phyloP scores from a whole-genome alignment of 2,888 invertebrate genomes.

The Clepsis dumicolana region DNA sequence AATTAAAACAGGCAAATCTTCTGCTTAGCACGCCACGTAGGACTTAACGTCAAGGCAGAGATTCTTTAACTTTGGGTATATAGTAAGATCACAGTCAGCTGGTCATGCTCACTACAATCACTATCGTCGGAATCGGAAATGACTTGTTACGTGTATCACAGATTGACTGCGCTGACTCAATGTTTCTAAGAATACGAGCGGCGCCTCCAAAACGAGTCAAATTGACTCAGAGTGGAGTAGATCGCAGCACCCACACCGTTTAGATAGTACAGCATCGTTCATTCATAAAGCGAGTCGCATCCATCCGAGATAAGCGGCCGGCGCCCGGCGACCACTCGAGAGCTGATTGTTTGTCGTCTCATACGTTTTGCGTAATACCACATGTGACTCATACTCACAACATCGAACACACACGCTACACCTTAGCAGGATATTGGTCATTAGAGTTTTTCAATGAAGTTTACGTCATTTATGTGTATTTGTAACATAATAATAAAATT shows the following conservation, averaged over 20 bases:
- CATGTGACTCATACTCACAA: constrained; percentile 43
- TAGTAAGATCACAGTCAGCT: not conserved
- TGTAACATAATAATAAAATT: constrained; percentile 22
- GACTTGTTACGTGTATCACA: constrained; percentile 52
- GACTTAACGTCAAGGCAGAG: not conserved
- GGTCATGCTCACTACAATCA: constrained; percentile 14
- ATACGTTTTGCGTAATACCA: constrained; percentile 62
- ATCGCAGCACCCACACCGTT: constrained; percentile 51
- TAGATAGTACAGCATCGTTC: constrained; percentile 62
- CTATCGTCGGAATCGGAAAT: constrained; percentile 65
- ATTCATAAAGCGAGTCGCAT: constrained; percentile 72
- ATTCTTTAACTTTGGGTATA: not conserved
- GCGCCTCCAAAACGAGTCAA: constrained; percentile 59
- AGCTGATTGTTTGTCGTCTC: constrained; percentile 60
- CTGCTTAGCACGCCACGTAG: not conserved
- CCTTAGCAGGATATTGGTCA: constrained; percentile 49
- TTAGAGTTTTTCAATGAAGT: constrained; percentile 46
- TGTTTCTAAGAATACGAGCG: constrained; percentile 55
- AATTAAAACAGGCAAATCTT: not conserved
- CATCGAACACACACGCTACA: constrained; percentile 42
- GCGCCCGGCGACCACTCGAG: constrained; percentile 52
- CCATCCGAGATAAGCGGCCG: constrained; percentile 64
- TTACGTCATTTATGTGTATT: constrained; percentile 61
- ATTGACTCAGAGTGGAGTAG: constrained; percentile 57
- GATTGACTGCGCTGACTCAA: constrained; percentile 52